phyloP scores from a whole-genome alignment of 2,797 vertebrate species.

The Silurus lanzhouensis region DNA sequence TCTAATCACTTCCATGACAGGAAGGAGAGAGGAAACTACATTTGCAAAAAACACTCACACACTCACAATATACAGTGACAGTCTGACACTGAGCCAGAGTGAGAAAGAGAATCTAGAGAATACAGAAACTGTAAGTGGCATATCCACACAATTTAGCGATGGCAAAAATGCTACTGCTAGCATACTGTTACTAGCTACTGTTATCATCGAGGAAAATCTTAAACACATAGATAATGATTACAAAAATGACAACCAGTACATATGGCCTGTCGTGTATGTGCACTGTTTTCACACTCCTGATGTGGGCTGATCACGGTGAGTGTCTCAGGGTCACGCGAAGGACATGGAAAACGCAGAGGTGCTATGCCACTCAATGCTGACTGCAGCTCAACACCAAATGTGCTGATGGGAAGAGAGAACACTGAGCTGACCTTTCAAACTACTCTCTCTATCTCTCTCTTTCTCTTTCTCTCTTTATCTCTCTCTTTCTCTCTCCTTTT shows the following conservation, averaged over 20 bases:
- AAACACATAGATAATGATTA: background rate
- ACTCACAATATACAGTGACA: background rate
- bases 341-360: constrained; percentile 16
- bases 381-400: constrained; percentile 35
- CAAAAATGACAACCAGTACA: background rate
- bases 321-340: background rate
- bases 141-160: background rate
- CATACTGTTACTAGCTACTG: too few species aligned
- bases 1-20: constrained; percentile 36
- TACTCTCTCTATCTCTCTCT: too few species aligned
- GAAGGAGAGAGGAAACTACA: constrained; percentile 12
- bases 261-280: too few species aligned
- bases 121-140: background rate
- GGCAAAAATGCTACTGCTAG: background rate
- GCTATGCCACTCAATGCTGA: constrained; percentile 25
- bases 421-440: constrained; percentile 27
- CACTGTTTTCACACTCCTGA: background rate
- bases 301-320: background rate
- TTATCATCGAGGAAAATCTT: background rate
- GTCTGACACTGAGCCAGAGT: background rate
- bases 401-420: constrained; percentile 38
- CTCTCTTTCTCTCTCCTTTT: too few species aligned
- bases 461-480: background rate
- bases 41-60: background rate
- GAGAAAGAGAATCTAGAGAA: background rate